Percentiles rank a stretch among this genome's conserved stretches.
Conservation (phyloP, 2,113 vertebrate genomes). For the Galemys pyrenaicus region DNA sequence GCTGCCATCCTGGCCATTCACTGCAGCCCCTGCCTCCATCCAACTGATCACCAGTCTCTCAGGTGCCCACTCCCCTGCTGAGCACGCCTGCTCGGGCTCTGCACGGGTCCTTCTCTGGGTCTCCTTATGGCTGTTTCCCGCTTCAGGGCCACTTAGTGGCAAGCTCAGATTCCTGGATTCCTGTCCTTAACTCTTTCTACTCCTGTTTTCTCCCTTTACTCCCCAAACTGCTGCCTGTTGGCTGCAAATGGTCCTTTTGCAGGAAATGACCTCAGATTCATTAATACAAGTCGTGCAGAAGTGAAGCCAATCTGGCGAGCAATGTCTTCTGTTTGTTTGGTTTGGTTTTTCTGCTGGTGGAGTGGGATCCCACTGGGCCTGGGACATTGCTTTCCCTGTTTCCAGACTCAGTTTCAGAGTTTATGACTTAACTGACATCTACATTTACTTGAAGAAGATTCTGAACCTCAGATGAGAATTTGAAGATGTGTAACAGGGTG, state of each 20-base stretch:
- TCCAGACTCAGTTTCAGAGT: not conserved
- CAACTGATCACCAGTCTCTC: not conserved
- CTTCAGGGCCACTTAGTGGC: not conserved
- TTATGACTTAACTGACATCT: not conserved
- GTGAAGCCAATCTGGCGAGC: not conserved
- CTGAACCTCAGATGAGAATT: not conserved
- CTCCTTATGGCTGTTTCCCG: not conserved
- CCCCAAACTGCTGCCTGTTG: not conserved
- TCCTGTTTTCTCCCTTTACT: not conserved
- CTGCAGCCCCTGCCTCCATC: not conserved
- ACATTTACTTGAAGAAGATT: not conserved
- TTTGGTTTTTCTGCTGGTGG: not conserved
- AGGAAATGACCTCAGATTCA: not conserved
- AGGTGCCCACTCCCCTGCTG: not conserved
- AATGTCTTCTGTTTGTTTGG: not conserved
- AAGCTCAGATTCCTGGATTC: not conserved
- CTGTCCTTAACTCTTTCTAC: not conserved
- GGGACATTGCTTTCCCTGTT: constrained; percentile 37
- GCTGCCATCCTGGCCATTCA: not conserved
- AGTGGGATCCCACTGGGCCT: not conserved
- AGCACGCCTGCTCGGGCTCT: not conserved
- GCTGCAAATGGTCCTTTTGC: not conserved
- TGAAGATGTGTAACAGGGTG: not conserved
- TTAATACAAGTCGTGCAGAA: not conserved
- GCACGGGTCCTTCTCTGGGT: not conserved